Conservation (phyloP, 2,888 invertebrate species). For the Drosophila dives region DNA sequence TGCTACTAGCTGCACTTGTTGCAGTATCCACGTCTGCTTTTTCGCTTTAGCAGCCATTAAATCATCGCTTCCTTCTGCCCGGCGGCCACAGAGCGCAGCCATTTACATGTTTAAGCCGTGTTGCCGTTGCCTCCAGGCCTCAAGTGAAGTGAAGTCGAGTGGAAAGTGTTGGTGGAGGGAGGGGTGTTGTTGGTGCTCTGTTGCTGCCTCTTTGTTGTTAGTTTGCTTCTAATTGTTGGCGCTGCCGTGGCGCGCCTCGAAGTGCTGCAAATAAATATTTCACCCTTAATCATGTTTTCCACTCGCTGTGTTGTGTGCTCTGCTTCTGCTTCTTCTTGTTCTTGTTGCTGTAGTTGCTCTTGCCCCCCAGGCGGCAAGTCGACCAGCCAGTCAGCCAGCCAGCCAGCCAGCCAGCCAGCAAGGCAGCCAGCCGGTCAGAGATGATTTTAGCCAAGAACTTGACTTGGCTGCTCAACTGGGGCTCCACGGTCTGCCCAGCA, state of each 20-base stretch:
- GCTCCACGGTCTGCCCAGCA: conserved; percentile 17
- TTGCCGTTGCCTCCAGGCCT: conserved; percentile 51
- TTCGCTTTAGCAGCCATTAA: conserved; percentile 67
- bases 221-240: conserved; percentile 73
- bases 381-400: conserved; percentile 2
- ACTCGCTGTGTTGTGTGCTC: conserved; percentile 51
- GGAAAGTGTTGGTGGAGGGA: not conserved
- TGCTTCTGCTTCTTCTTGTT: conserved; percentile 19
- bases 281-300: conserved; percentile 78
- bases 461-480: conserved; percentile 48
- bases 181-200: not conserved
- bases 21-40: conserved; percentile 25
- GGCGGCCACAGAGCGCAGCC: conserved; percentile 50
- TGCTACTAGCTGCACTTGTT: conserved; percentile 47
- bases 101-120: conserved; percentile 76
- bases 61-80: conserved; percentile 57
- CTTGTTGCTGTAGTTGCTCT: conserved; percentile 30
- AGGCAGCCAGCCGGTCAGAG: conserved; percentile 17
- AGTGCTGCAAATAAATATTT: conserved; percentile 80
- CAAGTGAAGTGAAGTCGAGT: conserved; percentile 17
- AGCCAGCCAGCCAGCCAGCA: not conserved
- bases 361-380: conserved; percentile 56
- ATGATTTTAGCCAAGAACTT: conserved; percentile 53
- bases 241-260: conserved; percentile 71
- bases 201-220: conserved; percentile 42